Base-by-base conservation (phyloP, 2,113 vertebrate species). In the Zingel zingel region DNA sequence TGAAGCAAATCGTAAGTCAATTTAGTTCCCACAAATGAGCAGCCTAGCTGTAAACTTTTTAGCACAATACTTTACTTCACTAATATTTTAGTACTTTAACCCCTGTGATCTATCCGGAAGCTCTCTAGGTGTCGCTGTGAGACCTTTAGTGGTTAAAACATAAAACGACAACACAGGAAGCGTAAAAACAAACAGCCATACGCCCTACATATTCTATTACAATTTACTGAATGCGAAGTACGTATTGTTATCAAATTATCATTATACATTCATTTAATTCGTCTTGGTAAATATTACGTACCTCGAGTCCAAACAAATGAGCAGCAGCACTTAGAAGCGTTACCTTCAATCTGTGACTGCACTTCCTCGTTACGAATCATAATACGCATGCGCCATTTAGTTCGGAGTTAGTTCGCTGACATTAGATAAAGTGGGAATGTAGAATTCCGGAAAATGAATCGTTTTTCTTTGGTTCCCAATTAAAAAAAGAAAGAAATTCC, bases 51-150 rank as follows among this genome's bases (percentile, higher is more conserved):
- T 11, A 15, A 14, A 62, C 23, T 4, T 50, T 48, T 23, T 1
- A 43, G 16, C 54, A 15, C 14, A 39, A 5, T 4, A 21, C 8
- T 50, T 51, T 33, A 27, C 27, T 27, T 27, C 1, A 27, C 27
- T 5, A 5, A 18, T 13, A 10, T 5, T n/a, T 53, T 21, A 15
- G 47, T 18, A 7, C 70, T 65, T n/a, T 53, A 2, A 54, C 51
- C 25, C 27, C 1, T 68, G 64, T 23, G 8, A 19, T 23, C 18
- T 13, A 4, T 5, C 14, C 2, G 58, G 23, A 71, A 25, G 6
- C 8, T 15, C 19, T 10, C 61, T 67, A 77, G 88, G 50, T 90
- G 86, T 59, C 75, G 72, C 86, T 86, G 57, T 85, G 51, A 27
- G 5, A 19, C n/a, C 14, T 7, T n/a, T 0, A 27, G 5, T 43